Conservation (phyloP, 2,113 vertebrate species). For the Dasyprocta punctata region DNA sequence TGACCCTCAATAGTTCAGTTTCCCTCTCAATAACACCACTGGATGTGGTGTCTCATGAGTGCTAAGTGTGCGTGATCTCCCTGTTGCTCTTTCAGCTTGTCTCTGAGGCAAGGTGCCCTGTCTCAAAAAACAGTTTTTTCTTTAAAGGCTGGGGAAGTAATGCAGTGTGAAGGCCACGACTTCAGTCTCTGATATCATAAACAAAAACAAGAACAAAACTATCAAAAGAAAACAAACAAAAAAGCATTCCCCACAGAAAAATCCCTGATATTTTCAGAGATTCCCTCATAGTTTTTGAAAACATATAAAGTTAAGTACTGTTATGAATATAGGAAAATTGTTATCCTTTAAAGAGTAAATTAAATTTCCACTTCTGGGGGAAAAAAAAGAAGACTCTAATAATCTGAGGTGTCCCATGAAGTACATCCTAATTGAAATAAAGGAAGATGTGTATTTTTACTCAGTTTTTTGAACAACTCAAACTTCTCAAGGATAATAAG, state of each 20-base stretch:
- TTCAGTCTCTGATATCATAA: neutral
- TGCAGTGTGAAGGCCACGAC: neutral
- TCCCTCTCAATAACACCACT: neutral
- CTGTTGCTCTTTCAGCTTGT: no score
- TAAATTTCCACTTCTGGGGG: neutral
- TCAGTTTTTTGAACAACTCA: neutral
- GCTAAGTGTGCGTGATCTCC: fast-evolving
- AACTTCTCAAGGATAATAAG: neutral
- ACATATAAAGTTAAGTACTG: neutral
- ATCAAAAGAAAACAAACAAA: neutral
- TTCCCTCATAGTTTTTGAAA: neutral
- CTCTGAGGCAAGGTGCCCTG: neutral
- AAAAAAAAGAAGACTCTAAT: neutral
- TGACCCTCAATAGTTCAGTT: neutral
- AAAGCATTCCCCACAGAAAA: neutral
- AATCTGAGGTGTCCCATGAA: neutral
- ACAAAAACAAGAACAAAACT: neutral
- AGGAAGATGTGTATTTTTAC: neutral
- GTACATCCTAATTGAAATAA: neutral
- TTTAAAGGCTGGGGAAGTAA: neutral
- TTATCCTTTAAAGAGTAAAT: constrained; percentile 26
- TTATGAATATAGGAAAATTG: neutral
- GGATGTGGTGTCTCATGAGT: neutral
- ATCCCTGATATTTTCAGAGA: neutral
- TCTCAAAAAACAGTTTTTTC: neutral